Base-by-base conservation (phyloP, 2,888 invertebrate genomes). In the Epistrophe eligans region DNA sequence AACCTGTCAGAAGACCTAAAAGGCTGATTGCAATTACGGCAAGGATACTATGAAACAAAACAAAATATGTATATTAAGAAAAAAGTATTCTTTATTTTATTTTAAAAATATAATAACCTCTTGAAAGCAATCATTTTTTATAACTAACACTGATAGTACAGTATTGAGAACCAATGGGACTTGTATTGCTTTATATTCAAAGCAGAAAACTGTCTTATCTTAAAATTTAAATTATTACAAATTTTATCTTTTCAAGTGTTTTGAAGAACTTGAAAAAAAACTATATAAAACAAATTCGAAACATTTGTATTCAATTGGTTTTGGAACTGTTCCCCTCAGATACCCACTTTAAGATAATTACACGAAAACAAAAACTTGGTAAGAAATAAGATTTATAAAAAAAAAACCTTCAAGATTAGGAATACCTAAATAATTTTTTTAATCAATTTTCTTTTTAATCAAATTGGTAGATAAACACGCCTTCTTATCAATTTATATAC, bases 41-140 rank as follows among this genome's bases (percentile, higher is more conserved):
- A 24, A 40, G 4, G 9, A 70, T 40, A 40, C 70, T 70, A 10
- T 28, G 40, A 24, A 50, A 55, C 2, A 52, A 40, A 70, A 24
- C n/a, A n/a, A n/a, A n/a, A n/a, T n/a, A n/a, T 5, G 10, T 38
- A 13, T 2, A 13, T 8, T 2, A 8, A 17, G 4, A 6, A 50
- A 8, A 13, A 24, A 43, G 4, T 0, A 24, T 13, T 35, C 8
- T 17, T n/a, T n/a, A 43, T 24, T 15, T 19, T 19, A 15, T 40
- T 24, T 8, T 8, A n/a, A n/a, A n/a, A n/a, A n/a, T n/a, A n/a
- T n/a, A n/a, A n/a, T n/a, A n/a, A 70, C 70, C 70, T 70, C 28
- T 40, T 52, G 55, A 55, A n/a, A 5, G 55, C 24, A 40, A 55
- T 9, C 70, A 70, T 70, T 55, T 40, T 50, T 66, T 2, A 17